phyloP scores from a whole-genome alignment of 2,113 vertebrate species.

The Acanthochromis polyacanthus region DNA sequence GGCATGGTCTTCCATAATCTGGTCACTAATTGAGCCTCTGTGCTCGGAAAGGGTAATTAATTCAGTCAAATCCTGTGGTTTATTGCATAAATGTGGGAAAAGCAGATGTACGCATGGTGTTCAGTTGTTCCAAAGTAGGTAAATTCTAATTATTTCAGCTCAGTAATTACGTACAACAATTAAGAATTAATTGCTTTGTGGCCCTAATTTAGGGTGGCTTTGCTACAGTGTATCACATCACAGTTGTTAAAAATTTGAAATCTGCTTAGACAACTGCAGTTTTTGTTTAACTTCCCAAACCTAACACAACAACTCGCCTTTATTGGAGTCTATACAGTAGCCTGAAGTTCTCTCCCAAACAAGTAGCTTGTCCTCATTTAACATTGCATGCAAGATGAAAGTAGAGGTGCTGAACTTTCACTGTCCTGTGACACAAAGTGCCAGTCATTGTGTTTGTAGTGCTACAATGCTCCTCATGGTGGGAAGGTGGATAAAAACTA shows the following conservation, averaged over 20 bases:
- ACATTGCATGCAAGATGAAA: slow-evolving; percentile 25
- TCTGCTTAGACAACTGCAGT: not conserved
- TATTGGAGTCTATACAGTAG: not conserved
- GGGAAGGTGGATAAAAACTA: slow-evolving; percentile 3
- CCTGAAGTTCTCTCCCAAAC: slow-evolving; percentile 16
- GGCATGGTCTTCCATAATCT: not conserved
- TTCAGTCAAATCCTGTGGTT: slow-evolving; percentile 15
- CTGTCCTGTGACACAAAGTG: slow-evolving; percentile 52
- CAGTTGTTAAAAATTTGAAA: not conserved
- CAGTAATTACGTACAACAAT: slow-evolving; percentile 18
- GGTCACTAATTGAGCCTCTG: slow-evolving; percentile 28
- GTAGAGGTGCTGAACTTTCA: slow-evolving; percentile 28
- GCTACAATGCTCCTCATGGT: slow-evolving; percentile 8
- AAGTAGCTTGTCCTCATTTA: slow-evolving; percentile 28
- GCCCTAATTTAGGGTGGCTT: slow-evolving; percentile 20
- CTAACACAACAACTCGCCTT: not conserved
- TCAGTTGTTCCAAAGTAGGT: slow-evolving; percentile 38
- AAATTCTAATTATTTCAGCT: slow-evolving; percentile 50
- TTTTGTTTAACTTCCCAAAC: not conserved
- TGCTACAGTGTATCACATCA: slow-evolving; percentile 7
- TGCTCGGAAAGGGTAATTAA: slow-evolving; percentile 25
- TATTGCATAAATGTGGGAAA: slow-evolving; percentile 14
- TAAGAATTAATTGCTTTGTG: slow-evolving; percentile 13
- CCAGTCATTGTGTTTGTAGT: slow-evolving; percentile 45
- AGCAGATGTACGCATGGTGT: slow-evolving; percentile 10